phyloP scores from a whole-genome alignment of 2,797 vertebrate genomes.

The Takifugu rubripes region DNA sequence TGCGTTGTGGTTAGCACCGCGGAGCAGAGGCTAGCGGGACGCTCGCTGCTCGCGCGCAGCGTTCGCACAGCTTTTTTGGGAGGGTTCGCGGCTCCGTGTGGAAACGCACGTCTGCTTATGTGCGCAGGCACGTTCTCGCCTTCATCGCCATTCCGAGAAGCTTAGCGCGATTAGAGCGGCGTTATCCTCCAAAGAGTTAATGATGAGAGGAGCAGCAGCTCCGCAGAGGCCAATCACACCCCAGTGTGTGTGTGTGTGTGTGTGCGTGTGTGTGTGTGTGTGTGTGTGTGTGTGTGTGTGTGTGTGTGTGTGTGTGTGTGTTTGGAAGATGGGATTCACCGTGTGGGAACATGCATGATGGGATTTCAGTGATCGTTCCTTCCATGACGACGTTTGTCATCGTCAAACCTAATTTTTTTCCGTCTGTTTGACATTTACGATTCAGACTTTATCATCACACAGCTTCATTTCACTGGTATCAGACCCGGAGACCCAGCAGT shows the following conservation, averaged over 20 bases:
- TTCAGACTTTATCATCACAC: constrained; percentile 51
- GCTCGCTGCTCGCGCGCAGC: too few species aligned
- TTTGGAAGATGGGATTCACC: constrained; percentile 4
- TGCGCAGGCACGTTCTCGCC: constrained; percentile 67
- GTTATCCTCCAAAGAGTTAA: constrained; percentile 73
- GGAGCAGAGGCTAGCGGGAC: too few species aligned
- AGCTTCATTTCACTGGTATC: constrained; percentile 60
- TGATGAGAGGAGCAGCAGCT: constrained; percentile 71
- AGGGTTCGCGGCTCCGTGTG: too few species aligned
- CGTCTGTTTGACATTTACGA: constrained; percentile 47
- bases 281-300: constrained; percentile 4
- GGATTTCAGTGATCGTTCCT: constrained; percentile 51
- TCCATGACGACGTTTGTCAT: constrained; percentile 48
- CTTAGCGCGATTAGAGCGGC: constrained; percentile 68
- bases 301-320: constrained; percentile 7
- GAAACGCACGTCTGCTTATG: constrained; percentile 57
- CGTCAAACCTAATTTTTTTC: constrained; percentile 43
- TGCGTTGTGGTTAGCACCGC: too few species aligned
- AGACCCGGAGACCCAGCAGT: constrained; percentile 36
- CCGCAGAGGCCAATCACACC: constrained; percentile 71
- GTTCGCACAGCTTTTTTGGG: too few species aligned
- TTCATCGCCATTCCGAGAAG: constrained; percentile 67
- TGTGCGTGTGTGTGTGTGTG: constrained; percentile 13
- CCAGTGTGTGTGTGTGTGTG: constrained; percentile 44
- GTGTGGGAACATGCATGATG: constrained; percentile 60